phyloP scores from a whole-genome alignment of 2,888 invertebrate genomes.

The Acrocyrtus sp. region DNA sequence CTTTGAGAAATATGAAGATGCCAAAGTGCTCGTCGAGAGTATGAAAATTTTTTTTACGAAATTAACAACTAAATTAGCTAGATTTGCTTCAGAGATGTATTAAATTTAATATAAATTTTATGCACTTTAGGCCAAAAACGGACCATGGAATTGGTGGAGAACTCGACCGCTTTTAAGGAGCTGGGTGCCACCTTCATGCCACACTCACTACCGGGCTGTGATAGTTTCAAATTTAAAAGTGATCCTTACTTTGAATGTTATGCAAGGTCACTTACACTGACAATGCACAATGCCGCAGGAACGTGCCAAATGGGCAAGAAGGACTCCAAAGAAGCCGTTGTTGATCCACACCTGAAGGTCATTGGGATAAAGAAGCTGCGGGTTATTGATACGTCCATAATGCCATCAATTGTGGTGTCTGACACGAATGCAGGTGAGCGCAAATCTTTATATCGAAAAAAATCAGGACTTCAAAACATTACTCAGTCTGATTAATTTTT shows the following conservation, averaged over 20 bases:
- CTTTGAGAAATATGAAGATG: slow-evolving; percentile 48
- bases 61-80: too few relatives aligned
- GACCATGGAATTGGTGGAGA: slow-evolving; percentile 35
- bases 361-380: slow-evolving; percentile 56
- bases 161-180: slow-evolving; percentile 26
- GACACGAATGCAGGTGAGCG: slow-evolving; percentile 12
- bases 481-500: background rate
- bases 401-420: slow-evolving; percentile 41
- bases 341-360: slow-evolving; percentile 58
- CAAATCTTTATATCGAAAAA: background rate
- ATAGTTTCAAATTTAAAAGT: slow-evolving; percentile 41
- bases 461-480: background rate
- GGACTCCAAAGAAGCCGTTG: slow-evolving; percentile 54
- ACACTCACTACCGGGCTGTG: slow-evolving; percentile 50
- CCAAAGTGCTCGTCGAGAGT: slow-evolving; percentile 56
- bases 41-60: too few relatives aligned
- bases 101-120: too few relatives aligned
- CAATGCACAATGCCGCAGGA: slow-evolving; percentile 56
- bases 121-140: slow-evolving; percentile 2
- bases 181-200: slow-evolving; percentile 40
- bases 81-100: too few relatives aligned
- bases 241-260: slow-evolving; percentile 59
- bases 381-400: slow-evolving; percentile 55
- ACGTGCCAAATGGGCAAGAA: slow-evolving; percentile 60
- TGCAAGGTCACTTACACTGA: slow-evolving; percentile 51